A percentile compares a stretch with the other conserved stretches of the same genome.
phyloP scores from a whole-genome alignment of 1,140 invertebrate species.

The Zaprionus africanus region DNA sequence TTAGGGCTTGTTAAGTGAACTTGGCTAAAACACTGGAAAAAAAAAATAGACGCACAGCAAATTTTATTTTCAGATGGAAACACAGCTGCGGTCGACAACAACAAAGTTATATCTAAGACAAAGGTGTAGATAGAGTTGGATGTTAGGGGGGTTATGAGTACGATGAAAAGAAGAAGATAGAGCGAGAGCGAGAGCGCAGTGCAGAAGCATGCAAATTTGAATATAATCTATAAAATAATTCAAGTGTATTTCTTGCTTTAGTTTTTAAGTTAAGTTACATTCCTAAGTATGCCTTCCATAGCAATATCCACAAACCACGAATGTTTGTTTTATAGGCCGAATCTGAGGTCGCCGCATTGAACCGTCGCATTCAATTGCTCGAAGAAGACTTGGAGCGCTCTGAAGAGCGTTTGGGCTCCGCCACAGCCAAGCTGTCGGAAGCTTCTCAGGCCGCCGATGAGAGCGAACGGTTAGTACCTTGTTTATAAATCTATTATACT shows the following conservation, averaged over 20 bases:
- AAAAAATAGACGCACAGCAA: conserved; percentile 23
- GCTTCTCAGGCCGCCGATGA: conserved; percentile 99
- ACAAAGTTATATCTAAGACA: conserved; percentile 7
- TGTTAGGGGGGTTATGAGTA: background rate
- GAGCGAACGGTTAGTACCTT: conserved; percentile 96
- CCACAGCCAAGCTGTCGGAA: conserved; percentile 98
- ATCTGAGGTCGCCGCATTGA: conserved; percentile 98
- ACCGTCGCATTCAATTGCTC: conserved; percentile 98
- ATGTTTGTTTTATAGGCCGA: conserved; percentile 91
- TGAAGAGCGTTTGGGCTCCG: conserved; percentile 97
- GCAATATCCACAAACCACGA: conserved; percentile 52
- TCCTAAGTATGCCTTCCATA: conserved; percentile 30
- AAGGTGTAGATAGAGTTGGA: conserved; percentile 10
- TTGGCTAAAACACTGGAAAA: conserved; percentile 36
- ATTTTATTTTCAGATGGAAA: conserved; percentile 66
- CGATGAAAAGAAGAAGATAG: background rate
- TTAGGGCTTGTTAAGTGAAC: conserved; percentile 25
- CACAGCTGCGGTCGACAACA: conserved; percentile 57
- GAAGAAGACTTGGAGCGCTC: conserved; percentile 99
- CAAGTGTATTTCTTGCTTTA: conserved; percentile 62
- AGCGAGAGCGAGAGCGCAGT: background rate
- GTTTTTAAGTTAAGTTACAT: conserved; percentile 19
- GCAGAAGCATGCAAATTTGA: conserved; percentile 35
- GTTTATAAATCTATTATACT: conserved; percentile 38
- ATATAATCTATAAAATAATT: conserved; percentile 3